Evolutionary conservation across 1,140 invertebrate species (phyloP), one percentile per base, ranked within the genome.

Genomic region (Cotesia vestalis): DNA sequence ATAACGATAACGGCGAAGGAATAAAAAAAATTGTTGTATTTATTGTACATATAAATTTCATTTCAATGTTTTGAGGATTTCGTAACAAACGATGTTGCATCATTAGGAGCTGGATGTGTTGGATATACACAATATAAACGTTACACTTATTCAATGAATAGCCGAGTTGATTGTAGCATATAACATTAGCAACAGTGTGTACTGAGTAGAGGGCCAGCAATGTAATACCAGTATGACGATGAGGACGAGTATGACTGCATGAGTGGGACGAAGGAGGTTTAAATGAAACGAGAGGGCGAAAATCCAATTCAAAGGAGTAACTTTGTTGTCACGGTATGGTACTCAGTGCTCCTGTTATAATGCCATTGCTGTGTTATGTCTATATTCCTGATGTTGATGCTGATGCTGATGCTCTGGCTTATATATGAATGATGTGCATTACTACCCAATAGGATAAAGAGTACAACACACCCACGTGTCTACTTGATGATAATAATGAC

Each of bases 91-190:
- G 53, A 17, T 57, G 53, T 57, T 57, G 20, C 53, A 57, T 20
- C 53, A 46, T 57, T 57, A 17, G 53, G 20, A 57, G 53, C n/a
- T 57, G n/a, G 6, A 57, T 57, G 53, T 57, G 53, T 57, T 57
- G 53, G 20, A 57, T 57, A 57, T 57, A 57, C n/a, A 20, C 12
- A 46, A 46, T 46, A 73, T 73, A 78, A 80, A 77, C 77, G 77
- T 80, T 78, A 76, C 78, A 77, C 74, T 79, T 79, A 80, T 75
- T 74, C 78, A 75, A 78, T 78, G 77, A 79, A 81, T 78, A 71
- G 40, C 75, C 75, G 75, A 71, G 74, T 75, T 78, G 75, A 80
- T 79, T 78, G 76, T 68, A 38, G 66, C 72, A 57, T 51, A 46
- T 46, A 46, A 46, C 40, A 46, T 46, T 46, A 46, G 40, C 40